Evolutionary conservation across 2,797 vertebrate genomes (phyloP), one percentile per base, ranked within the genome.

Genomic region (Margarornis squamiger): DNA sequence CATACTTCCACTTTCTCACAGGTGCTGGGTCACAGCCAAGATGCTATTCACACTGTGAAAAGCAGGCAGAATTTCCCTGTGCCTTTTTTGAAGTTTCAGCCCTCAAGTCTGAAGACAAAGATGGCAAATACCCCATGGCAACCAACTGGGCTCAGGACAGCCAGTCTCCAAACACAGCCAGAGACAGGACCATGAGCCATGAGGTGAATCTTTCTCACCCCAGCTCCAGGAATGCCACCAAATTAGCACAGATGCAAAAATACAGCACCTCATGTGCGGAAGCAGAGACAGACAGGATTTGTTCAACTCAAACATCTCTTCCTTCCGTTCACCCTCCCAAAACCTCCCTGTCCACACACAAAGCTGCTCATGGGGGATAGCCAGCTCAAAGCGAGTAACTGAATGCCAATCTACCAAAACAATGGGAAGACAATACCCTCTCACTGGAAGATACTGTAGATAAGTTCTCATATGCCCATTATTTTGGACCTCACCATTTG

Each of bases 221-320:
- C 21, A 41, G 1, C 32, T 59, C 0, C 0, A 49, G 51, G 20
- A n/a, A 12, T 1, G 7, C 20, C 41, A 29, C n/a, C 4, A 0
- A 61, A 54, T 18, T 6, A 61, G 21, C 24, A 43, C 8, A 86
- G 68, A 49, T 16, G 6, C 23, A 75, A 75, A 87, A 89, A n/a
- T 5, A 79, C 0, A 0, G 51, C 51, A 54, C 6, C 30, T 72
- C 3, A 5, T 2, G 10, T 19, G 29, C 0, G 0, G 43, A 58
- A 49, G n/a, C 20, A 3, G 46, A 85, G 82, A 49, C 1, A 5
- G 46, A 51, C 0, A 3, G 66, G 54, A 88, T 83, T 38, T 51
- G 41, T 39, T 84, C 77, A 51, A 32, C 36, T 77, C 17, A 0
- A 80, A 26, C 76, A 78, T 18, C 48, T 57, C 54, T 55, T 83